Conservation (phyloP, 2,113 vertebrate species). For the Lathamus discolor region DNA sequence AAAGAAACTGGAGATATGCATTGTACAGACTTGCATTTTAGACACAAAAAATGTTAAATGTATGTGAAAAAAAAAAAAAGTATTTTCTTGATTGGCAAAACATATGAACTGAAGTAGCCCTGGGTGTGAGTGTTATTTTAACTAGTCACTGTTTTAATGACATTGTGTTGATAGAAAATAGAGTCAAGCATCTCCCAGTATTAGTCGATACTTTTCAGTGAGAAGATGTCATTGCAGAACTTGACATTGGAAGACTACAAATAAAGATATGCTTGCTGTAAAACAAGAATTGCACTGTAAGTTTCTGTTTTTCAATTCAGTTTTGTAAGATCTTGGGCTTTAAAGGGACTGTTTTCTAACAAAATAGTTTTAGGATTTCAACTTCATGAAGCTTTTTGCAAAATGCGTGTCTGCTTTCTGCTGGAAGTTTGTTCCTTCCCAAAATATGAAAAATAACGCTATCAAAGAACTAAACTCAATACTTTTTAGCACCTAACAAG, state of each 20-base stretch:
- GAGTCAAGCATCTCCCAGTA: not conserved
- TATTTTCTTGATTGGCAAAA: not conserved
- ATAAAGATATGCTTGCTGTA: not conserved
- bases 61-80: not conserved
- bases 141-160: not conserved
- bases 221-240: not conserved
- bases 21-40: not conserved
- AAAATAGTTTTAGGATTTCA: not conserved
- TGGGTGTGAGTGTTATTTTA: not conserved
- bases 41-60: accelerated
- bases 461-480: not conserved
- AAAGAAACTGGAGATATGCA: not conserved
- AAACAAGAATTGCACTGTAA: not conserved
- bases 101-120: not conserved
- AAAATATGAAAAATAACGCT: not conserved
- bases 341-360: not conserved
- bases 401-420: not conserved
- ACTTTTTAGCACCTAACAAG: not conserved
- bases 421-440: not conserved
- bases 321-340: not conserved
- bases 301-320: not conserved
- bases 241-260: not conserved
- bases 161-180: constrained; percentile 1
- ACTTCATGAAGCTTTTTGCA: not conserved
- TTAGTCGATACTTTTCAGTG: not conserved